Evolutionary conservation across 1,140 invertebrate species (phyloP).

Genomic region (Listronotus oregonensis): DNA sequence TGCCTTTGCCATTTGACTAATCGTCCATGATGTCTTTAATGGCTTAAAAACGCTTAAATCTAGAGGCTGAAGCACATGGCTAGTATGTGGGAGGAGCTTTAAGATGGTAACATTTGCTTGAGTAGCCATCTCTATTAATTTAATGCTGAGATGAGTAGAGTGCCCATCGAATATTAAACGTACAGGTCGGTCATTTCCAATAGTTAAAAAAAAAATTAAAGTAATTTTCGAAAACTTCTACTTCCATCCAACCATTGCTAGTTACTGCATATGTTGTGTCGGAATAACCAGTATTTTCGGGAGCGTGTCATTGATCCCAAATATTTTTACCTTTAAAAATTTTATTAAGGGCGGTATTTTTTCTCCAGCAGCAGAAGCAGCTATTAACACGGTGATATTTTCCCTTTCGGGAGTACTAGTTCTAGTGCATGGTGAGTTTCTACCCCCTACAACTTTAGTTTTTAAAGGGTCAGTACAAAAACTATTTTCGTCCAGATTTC

Average conservation of each 20-base stretch:
- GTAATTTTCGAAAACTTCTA: slow-evolving; percentile 39
- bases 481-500: slow-evolving; percentile 51
- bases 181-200: slow-evolving; percentile 42
- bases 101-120: slow-evolving; percentile 45
- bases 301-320: slow-evolving; percentile 38
- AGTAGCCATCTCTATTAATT: slow-evolving; percentile 46
- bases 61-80: slow-evolving; percentile 45
- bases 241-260: slow-evolving; percentile 52
- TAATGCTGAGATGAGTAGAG: slow-evolving; percentile 45
- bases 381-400: slow-evolving; percentile 52
- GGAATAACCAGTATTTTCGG: slow-evolving; percentile 36
- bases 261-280: slow-evolving; percentile 48
- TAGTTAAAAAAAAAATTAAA: slow-evolving; percentile 46
- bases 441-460: slow-evolving; percentile 50
- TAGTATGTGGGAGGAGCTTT: slow-evolving; percentile 61
- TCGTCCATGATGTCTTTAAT: slow-evolving; percentile 19
- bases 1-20: slow-evolving; percentile 21
- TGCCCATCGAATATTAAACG: slow-evolving; percentile 54
- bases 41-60: slow-evolving; percentile 45
- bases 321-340: slow-evolving; percentile 48
- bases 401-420: slow-evolving; percentile 47
- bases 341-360: slow-evolving; percentile 53
- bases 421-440: slow-evolving; percentile 43
- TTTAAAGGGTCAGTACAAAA: slow-evolving; percentile 47
- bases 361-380: slow-evolving; percentile 47